Evolutionary conservation across 1,140 invertebrate genomes (phyloP), one percentile per base, ranked within the genome.

Genomic region (Leucophenga varia): DNA sequence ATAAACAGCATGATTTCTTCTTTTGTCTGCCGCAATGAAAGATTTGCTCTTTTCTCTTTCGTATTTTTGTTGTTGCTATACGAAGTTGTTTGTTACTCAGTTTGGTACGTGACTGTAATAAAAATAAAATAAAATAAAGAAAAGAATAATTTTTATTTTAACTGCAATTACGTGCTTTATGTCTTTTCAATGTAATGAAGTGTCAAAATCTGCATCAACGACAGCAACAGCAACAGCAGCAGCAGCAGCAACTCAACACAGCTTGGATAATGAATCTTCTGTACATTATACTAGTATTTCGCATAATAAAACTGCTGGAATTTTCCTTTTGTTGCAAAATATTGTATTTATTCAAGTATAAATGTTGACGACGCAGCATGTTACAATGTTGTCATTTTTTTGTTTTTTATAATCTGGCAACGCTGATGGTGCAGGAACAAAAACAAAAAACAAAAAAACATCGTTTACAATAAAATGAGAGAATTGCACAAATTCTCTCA

Each of bases 81-180:
- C n/a, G n/a, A n/a, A n/a, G n/a, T n/a, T n/a, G n/a, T n/a, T n/a
- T n/a, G n/a, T n/a, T n/a, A n/a, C n/a, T n/a, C n/a, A n/a, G n/a
- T 54, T 52, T 46, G 45, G 56, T 64, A 64, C 60, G 60, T 64
- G 60, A 59, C 59, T 59, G 60, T 54, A 59, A 64, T 64, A 64
- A 63, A 64, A 64, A n/a, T n/a, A n/a, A n/a, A n/a, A n/a, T n/a
- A n/a, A n/a, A n/a, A n/a, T n/a, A n/a, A n/a, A n/a, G n/a, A n/a
- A n/a, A n/a, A n/a, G n/a, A n/a, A n/a, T n/a, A n/a, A n/a, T n/a
- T n/a, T n/a, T n/a, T n/a, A n/a, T n/a, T 63, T 57, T 64, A 64
- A 64, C 60, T 64, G 59, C 60, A 64, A 64, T 58, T 64, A 64
- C 60, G 60, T 64, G 60, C 50, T 41, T 35, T 55, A 48, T 58